Conservation (phyloP, 2,113 vertebrate genomes). For the Microtus richardsoni region DNA sequence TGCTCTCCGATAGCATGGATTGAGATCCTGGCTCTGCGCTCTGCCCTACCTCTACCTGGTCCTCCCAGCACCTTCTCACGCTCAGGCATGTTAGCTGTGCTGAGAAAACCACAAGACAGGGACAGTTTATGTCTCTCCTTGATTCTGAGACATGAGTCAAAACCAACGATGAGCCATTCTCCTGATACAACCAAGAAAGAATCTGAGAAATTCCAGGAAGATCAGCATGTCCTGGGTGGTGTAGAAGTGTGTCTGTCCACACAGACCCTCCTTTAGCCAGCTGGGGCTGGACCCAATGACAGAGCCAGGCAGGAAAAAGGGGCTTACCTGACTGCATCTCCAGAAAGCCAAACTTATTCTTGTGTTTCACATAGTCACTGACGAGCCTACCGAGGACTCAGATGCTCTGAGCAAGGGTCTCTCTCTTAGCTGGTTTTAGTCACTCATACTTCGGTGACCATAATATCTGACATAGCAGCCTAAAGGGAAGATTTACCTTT, state of each 20-base stretch:
- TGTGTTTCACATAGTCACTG: too few species aligned
- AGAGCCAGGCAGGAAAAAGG: fast-evolving
- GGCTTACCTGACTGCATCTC: fast-evolving
- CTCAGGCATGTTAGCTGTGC: fast-evolving
- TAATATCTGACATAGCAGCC: background rate
- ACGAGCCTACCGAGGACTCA: background rate
- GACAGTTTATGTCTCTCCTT: background rate
- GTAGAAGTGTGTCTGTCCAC: background rate
- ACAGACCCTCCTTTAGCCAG: background rate
- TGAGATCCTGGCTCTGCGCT: too few species aligned
- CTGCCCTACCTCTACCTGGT: fast-evolving
- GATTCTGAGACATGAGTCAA: background rate
- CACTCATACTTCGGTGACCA: background rate
- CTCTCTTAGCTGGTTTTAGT: background rate
- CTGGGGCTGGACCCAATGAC: too few species aligned
- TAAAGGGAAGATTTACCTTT: background rate
- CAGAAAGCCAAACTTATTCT: fast-evolving
- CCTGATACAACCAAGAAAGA: background rate
- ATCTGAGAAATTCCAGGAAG: background rate
- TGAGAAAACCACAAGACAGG: background rate
- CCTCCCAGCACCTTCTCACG: background rate
- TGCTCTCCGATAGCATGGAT: fast-evolving
- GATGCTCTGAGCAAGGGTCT: fast-evolving
- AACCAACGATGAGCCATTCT: background rate
- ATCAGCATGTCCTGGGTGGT: background rate